Base-by-base conservation (phyloP, 2,888 invertebrate species). In the Pecten maximus region DNA sequence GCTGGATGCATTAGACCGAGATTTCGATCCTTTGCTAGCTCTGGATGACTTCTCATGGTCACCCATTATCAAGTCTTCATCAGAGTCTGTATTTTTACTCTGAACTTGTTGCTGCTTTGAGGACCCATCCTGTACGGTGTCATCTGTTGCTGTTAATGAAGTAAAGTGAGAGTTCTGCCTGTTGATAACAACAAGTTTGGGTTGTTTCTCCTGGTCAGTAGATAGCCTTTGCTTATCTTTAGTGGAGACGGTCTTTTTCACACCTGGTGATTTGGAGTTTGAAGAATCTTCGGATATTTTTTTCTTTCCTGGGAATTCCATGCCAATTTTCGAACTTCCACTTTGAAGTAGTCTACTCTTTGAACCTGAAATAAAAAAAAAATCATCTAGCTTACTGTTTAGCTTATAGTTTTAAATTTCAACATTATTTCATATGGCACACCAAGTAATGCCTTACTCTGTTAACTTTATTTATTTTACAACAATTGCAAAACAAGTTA, bases 121-220 rank as follows among this genome's bases (percentile, higher is more conserved):
- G 28, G 74, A 35, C 10, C 4, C 35, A 28, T 10, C 74, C 60
- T 60, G 16, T 2, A 3, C 8, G 35, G 12, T 35, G 74, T 35
- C 15, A 15, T 74, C 28, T 74, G 35, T 19, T 15, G 0, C 74
- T 28, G 28, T 28, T 28, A 74, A 35, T 35, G 74, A 35, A 0
- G 89, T 50, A 28, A 88, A 88, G 12, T 89, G 86, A 4, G 94
- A 94, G 50, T 92, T 93, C 54, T 93, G 91, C 15, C 89, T 87
- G 50, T 95, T 94, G n/a, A 95, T 91, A 16, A 94, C 89, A 23
- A 93, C 93, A 35, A 94, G 92, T 90, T 93, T 93, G 2, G 93
- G 93, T 91, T n/a, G n/a, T n/a, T 93, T 92, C 6, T 92, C 12
- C 91, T 89, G 44, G 40, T 35, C 74, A 16, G 23, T n/a, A 50